Base-by-base conservation (phyloP, 2,797 vertebrate genomes). In the Crenichthys baileyi region DNA sequence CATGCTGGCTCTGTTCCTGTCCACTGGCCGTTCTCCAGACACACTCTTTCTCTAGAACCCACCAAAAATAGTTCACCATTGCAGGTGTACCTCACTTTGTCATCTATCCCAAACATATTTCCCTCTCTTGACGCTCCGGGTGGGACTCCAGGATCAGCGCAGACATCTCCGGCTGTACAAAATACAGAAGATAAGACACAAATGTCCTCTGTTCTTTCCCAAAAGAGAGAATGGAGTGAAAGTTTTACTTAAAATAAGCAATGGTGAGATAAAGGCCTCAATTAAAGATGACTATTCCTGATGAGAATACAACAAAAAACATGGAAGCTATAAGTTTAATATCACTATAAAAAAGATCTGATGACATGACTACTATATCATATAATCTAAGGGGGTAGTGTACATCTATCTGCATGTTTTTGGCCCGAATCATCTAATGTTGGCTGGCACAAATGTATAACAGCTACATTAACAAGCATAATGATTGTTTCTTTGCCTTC, bases 61-160 rank as follows among this genome's bases (percentile, higher is more conserved):
- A 95, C 79, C 75, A 95, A 76, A 74, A 90, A 75, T 65, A 94
- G 68, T 1, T 78, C 50, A 3, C 4, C 0, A 1, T 44, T 84
- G 81, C 94, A 95, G 51, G 0, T 39, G 77, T 95, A 95, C 26
- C 4, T 83, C 61, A 95, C 92, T 44, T 0, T 90, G 67, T 94
- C 90, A 3, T 79, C 89, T 18, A 90, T 79, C 22, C 8, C 83
- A 80, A 94, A 95, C 0, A 39, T 16, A 50, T 78, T 79, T 1
- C 91, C 94, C 0, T 0, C 6, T 81, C 90, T 92, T 1, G 41
- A n/a, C 48, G 83, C 83, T 0, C 95, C 95, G 18, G 95, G 8
- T 51, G 95, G 94, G 55, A 93, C 63, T 4, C 94, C 94, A 11
- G 94, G 95, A 77, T 95, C 91, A 16, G 90, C 29, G 76, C 93